phyloP scores from a whole-genome alignment of 2,888 invertebrate species.

The Teinopalpus imperialis region DNA sequence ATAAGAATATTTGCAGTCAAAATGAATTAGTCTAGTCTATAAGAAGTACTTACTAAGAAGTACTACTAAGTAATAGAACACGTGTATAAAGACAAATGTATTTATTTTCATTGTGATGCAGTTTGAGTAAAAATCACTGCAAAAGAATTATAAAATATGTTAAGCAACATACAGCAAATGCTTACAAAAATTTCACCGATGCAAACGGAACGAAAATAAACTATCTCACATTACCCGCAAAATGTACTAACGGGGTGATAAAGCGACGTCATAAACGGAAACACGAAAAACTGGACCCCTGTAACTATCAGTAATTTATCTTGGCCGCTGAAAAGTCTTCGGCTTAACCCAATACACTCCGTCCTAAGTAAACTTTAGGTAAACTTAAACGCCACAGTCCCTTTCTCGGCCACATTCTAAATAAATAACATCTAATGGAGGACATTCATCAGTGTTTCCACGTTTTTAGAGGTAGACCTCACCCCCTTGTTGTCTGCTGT shows the following conservation, averaged over 20 bases:
- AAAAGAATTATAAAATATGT: no score
- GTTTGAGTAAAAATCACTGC: no score
- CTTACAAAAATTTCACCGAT: slow-evolving; percentile 27
- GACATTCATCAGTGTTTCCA: slow-evolving; percentile 82
- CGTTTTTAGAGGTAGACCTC: slow-evolving; percentile 76
- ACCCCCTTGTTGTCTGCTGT: slow-evolving; percentile 66
- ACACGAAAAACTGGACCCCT: slow-evolving; percentile 75
- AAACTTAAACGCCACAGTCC: slow-evolving; percentile 74
- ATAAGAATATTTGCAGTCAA: no score
- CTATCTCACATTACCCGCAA: slow-evolving; percentile 42
- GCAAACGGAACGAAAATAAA: slow-evolving; percentile 32
- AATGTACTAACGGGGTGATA: slow-evolving; percentile 51
- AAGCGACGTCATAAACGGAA: slow-evolving; percentile 69
- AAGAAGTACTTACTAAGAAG: no score
- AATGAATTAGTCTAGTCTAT: no score
- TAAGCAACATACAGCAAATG: no score
- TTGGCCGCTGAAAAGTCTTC: slow-evolving; percentile 66
- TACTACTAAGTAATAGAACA: no score
- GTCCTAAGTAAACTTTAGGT: slow-evolving; percentile 80
- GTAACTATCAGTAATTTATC: slow-evolving; percentile 73
- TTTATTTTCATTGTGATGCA: no score
- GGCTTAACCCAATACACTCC: slow-evolving; percentile 75
- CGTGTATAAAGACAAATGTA: no score
- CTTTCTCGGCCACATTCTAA: slow-evolving; percentile 80
- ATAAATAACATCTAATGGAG: slow-evolving; percentile 83